phyloP scores from a whole-genome alignment of 2,113 vertebrate genomes.

The Ornithorhynchus anatinus region DNA sequence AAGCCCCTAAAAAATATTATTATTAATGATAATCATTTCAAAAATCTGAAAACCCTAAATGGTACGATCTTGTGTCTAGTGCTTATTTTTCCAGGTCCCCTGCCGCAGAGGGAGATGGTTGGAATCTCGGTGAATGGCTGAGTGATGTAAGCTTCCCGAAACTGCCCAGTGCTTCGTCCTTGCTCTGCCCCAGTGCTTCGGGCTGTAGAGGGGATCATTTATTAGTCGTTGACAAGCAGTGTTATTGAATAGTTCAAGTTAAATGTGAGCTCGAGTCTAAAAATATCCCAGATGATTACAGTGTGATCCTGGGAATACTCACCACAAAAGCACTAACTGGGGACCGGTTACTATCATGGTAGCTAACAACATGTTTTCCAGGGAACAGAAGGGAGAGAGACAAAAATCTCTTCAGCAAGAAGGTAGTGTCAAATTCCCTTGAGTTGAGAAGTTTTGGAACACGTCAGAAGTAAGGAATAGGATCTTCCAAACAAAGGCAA shows the following conservation, averaged over 20 bases:
- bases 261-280: constrained; percentile 66
- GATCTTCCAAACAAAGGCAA: not conserved
- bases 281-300: constrained; percentile 62
- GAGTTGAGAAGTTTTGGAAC: not conserved
- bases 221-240: constrained; percentile 50
- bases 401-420: not conserved
- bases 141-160: constrained; percentile 23
- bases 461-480: not conserved
- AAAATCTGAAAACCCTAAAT: no score
- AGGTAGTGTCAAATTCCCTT: not conserved
- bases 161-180: constrained; percentile 1
- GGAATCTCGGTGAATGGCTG: not conserved
- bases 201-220: not conserved
- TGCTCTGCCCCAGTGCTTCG: constrained; percentile 8
- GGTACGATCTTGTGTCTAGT: no score
- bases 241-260: constrained; percentile 18
- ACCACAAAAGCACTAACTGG: constrained; percentile 8
- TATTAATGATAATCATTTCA: no score
- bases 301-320: constrained; percentile 25
- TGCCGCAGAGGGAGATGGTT: no score
- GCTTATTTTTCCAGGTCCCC: no score
- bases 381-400: constrained; percentile 14
- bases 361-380: constrained; percentile 47
- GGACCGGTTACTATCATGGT: not conserved
- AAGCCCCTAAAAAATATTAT: no score